Percentiles rank a stretch among this genome's conserved stretches.
Evolutionary conservation across 1,140 invertebrate species (phyloP).

Genomic region (Diplogasteroides magnus): DNA sequence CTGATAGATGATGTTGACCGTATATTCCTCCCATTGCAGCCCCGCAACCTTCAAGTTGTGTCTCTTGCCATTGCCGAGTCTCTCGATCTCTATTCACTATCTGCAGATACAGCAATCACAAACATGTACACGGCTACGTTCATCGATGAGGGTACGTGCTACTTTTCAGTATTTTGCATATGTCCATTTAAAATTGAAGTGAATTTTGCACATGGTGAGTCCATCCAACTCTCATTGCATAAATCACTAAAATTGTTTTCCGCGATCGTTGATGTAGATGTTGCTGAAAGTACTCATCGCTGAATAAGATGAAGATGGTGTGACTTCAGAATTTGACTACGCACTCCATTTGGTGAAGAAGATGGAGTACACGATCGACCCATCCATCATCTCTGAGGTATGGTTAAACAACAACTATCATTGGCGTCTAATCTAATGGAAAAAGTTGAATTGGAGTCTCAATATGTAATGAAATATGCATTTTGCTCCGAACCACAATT

Average conservation of each 20-base stretch:
- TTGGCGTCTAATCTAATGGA: no score
- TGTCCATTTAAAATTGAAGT: slow-evolving; percentile 11
- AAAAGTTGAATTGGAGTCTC: neutral
- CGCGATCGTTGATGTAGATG: neutral
- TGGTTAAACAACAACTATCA: no score
- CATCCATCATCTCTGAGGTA: no score
- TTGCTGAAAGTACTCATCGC: slow-evolving; percentile 1
- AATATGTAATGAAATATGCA: neutral
- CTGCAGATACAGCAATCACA: neutral
- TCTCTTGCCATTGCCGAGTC: slow-evolving; percentile 19
- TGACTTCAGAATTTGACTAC: slow-evolving; percentile 22
- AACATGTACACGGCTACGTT: slow-evolving; percentile 21
- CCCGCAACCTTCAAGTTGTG: neutral
- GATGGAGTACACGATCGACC: slow-evolving; percentile 28
- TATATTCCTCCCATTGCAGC: slow-evolving; percentile 10
- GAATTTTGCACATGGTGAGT: slow-evolving; percentile 5
- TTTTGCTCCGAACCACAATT: no score
- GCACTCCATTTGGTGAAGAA: slow-evolving; percentile 25
- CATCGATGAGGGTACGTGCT: slow-evolving; percentile 25
- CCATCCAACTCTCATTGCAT: neutral
- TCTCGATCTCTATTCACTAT: slow-evolving; percentile 6
- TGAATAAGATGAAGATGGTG: slow-evolving; percentile 9
- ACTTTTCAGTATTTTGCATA: slow-evolving; percentile 9
- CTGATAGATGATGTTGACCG: no score
- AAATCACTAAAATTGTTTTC: slow-evolving; percentile 5